These are phyloP conservation scores for Hylaeus volcanicus DNA, from an alignment of 1,140 invertebrate genomes.

Conservation along the genomic window DNA sequence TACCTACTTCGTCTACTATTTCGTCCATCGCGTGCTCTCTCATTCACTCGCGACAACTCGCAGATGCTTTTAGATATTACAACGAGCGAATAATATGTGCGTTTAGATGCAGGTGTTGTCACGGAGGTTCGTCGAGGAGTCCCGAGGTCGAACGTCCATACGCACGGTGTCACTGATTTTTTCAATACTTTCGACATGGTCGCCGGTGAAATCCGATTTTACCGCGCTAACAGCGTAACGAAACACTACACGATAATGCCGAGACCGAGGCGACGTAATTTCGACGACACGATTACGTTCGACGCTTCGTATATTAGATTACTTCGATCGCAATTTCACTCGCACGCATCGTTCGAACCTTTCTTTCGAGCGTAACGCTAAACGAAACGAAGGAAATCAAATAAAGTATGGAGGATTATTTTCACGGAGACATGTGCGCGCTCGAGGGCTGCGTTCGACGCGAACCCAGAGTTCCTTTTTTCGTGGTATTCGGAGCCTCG, in stretches of 20 bases:
- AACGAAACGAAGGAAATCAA: not conserved
- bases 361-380: too few relatives aligned
- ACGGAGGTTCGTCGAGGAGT: constrained; percentile 44
- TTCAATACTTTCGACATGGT: constrained; percentile 1
- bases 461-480: not conserved
- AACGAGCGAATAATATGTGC: constrained; percentile 68
- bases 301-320: too few relatives aligned
- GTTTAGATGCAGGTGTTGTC: constrained; percentile 74
- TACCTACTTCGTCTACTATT: not conserved
- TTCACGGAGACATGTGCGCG: not conserved
- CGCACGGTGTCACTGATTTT: not conserved
- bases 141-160: not conserved
- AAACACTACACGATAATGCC: not conserved
- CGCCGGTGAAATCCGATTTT: not conserved
- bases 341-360: too few relatives aligned
- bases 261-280: not conserved
- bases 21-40: not conserved
- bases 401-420: not conserved
- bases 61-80: constrained; percentile 65
- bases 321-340: too few relatives aligned
- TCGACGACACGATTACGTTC: not conserved
- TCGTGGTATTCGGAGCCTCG: constrained; percentile 20
- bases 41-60: not conserved
- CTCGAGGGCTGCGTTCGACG: not conserved
- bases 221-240: not conserved